Conservation (phyloP, 2,888 invertebrate genomes). For the Lithophane leautieri region DNA sequence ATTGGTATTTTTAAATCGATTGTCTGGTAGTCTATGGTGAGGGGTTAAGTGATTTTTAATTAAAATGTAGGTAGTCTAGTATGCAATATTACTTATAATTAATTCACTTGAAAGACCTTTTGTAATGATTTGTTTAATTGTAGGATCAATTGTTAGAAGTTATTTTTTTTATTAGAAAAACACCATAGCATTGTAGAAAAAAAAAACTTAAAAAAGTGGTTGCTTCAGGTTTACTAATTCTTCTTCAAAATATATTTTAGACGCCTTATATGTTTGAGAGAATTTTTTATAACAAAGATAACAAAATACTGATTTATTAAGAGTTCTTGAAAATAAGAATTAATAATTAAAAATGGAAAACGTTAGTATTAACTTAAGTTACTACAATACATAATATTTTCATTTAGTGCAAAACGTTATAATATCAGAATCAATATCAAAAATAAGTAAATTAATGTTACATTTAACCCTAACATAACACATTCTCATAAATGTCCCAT, state of each 20-base stretch:
- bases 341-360: background rate
- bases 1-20: conserved; percentile 57
- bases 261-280: background rate
- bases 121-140: background rate
- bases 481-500: conserved; percentile 27
- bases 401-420: background rate
- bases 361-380: too few relatives aligned
- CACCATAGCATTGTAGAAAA: background rate
- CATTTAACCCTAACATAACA: background rate
- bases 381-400: too few relatives aligned
- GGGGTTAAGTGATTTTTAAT: conserved; percentile 3
- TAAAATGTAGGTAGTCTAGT: background rate
- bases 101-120: background rate
- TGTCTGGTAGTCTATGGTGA: conserved; percentile 1
- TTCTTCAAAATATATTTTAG: background rate
- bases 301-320: background rate
- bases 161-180: background rate
- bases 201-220: background rate
- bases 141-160: background rate
- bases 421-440: too few relatives aligned
- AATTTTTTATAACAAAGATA: background rate
- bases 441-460: background rate
- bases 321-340: background rate
- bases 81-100: background rate
- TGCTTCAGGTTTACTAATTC: background rate